A percentile compares a stretch with the other conserved stretches of the same genome.
These are phyloP conservation scores for Drosophila asahinai DNA, from an alignment of 1,140 invertebrate species.

Conservation along the genomic window DNA sequence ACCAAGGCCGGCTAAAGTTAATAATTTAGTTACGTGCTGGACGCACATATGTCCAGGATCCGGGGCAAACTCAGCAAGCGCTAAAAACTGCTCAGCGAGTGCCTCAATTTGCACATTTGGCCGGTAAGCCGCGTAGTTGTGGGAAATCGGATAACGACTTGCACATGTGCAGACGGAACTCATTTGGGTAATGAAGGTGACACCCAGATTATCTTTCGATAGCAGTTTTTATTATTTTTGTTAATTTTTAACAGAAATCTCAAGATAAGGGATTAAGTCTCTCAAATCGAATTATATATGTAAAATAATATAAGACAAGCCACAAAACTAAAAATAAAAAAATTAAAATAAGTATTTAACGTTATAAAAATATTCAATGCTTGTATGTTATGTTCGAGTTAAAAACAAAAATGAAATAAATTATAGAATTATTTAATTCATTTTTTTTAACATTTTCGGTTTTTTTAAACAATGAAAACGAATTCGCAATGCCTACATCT, in stretches of 20 bases:
- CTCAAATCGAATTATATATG: neutral
- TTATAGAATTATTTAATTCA: neutral
- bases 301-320: neutral
- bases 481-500: neutral
- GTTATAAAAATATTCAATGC: no score
- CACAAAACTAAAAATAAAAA: no score
- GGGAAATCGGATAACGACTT: constrained; percentile 34
- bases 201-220: constrained; percentile 3
- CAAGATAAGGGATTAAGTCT: neutral
- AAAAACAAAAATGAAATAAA: no score
- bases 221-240: no score
- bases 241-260: neutral
- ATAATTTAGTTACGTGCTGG: constrained; percentile 62
- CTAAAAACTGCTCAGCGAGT: constrained; percentile 11
- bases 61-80: constrained; percentile 29
- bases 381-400: no score
- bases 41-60: constrained; percentile 56
- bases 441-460: neutral
- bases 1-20: constrained; percentile 60
- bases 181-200: constrained; percentile 39
- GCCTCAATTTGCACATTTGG: constrained; percentile 29
- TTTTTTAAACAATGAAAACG: neutral
- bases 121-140: constrained; percentile 16
- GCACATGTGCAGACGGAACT: constrained; percentile 35
- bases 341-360: neutral